A percentile compares a stretch with the other conserved stretches of the same genome.
Evolutionary conservation across 2,113 vertebrate genomes (phyloP).

Genomic region (Myotis yumanensis): DNA sequence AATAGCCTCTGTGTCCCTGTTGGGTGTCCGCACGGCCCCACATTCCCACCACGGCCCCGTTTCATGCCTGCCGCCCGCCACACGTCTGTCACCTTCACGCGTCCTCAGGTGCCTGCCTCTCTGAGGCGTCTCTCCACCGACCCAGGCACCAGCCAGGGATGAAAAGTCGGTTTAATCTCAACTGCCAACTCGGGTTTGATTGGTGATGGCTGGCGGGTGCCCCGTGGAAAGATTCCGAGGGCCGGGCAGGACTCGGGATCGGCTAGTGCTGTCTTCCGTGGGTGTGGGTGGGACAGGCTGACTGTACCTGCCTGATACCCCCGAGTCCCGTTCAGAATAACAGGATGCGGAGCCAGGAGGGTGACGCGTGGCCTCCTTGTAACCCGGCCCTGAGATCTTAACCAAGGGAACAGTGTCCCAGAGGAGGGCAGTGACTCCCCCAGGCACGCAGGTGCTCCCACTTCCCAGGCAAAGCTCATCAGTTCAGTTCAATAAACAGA

Average conservation of each 20-base stretch:
- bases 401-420: not conserved
- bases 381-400: not conserved
- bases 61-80: rapidly evolving
- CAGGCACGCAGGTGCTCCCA: not conserved
- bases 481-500: not conserved
- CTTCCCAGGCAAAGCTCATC: not conserved
- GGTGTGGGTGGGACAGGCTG: not conserved
- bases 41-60: not conserved
- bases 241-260: not conserved
- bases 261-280: slow-evolving; percentile 60
- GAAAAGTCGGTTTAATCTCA: slow-evolving; percentile 72
- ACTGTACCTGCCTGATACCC: not conserved
- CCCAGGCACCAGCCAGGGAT: not conserved
- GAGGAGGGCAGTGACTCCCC: not conserved
- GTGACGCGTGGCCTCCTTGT: not conserved
- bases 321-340: not conserved
- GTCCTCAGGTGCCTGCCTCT: not conserved
- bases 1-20: not conserved
- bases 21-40: rapidly evolving
- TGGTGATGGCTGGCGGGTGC: slow-evolving; percentile 59
- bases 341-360: not conserved
- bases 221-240: slow-evolving; percentile 39
- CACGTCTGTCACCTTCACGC: not conserved
- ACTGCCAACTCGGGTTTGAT: slow-evolving; percentile 67
- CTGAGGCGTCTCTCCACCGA: not conserved